These are phyloP conservation scores for Geotrupes spiniger DNA, from an alignment of 2,888 invertebrate genomes.

Conservation along the genomic window DNA sequence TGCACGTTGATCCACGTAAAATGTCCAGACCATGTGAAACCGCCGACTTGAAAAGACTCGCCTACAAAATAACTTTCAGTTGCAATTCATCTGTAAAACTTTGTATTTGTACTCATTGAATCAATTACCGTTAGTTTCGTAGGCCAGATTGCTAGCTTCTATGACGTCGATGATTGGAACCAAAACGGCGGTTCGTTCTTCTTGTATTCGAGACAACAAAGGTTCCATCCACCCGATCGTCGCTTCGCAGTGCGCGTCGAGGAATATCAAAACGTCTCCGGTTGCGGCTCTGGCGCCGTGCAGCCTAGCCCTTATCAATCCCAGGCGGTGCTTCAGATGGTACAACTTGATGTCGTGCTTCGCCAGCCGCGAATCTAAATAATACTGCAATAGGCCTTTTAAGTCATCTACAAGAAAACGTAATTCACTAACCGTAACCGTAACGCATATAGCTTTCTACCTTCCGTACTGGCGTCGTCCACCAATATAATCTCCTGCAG, in stretches of 20 bases:
- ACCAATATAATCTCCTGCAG: slow-evolving; percentile 91
- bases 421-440: slow-evolving; percentile 3
- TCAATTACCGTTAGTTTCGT: slow-evolving; percentile 59
- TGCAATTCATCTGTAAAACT: neutral
- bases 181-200: slow-evolving; percentile 74
- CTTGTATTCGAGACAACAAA: slow-evolving; percentile 78
- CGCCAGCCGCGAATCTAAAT: slow-evolving; percentile 70
- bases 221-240: slow-evolving; percentile 85
- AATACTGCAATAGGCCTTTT: slow-evolving; percentile 74
- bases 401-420: slow-evolving; percentile 57
- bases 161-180: slow-evolving; percentile 96
- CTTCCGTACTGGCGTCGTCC: slow-evolving; percentile 87
- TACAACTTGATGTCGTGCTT: slow-evolving; percentile 68
- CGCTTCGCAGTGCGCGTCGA: slow-evolving; percentile 91
- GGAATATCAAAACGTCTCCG: slow-evolving; percentile 80
- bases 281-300: slow-evolving; percentile 81
- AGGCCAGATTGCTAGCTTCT: slow-evolving; percentile 74
- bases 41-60: slow-evolving; percentile 65
- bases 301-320: slow-evolving; percentile 86
- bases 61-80: slow-evolving; percentile 36
- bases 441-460: slow-evolving; percentile 43
- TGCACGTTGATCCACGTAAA: slow-evolving; percentile 89
- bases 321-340: slow-evolving; percentile 71
- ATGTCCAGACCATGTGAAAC: slow-evolving; percentile 86
- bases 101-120: neutral